Base-by-base conservation (phyloP, 30 jellyfish, hydroid and myxozoan species). In the Phacellophora camtschatica region DNA sequence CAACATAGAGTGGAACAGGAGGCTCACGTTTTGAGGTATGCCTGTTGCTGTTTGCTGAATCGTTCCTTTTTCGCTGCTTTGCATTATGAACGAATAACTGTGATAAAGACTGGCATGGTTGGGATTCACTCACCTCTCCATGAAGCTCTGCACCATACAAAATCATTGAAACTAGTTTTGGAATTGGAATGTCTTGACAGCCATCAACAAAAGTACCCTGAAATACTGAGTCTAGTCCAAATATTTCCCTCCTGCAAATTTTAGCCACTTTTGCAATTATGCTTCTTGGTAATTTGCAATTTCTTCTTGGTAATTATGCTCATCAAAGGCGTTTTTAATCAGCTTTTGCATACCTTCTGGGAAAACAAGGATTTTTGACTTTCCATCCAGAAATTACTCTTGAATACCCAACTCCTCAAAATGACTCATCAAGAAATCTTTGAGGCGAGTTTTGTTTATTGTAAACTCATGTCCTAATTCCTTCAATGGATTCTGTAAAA, bases 361-460 rank as follows among this genome's bases (percentile, higher is more conserved):
- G 13, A 39, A 39, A 7, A 39, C 51, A 7, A 39, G 13, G 10
- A 39, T 13, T 39, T 39, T 39, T 13, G 7, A 13, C 70, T 66
- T 41, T 7, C 34, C 33, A 34, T 35, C 35, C 24, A 28, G 70
- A 4, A 69, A 66, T 66, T 66, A 0, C 9, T 66, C 81, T 66
- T 66, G 70, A 66, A 66, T 66, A 9, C 64, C 61, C 20, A 66
- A 69, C 13, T 66, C 25, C 34, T 66, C 34, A 66, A 66, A 66
- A 66, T 27, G 70, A 66, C n/a, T 0, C 13, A 66, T 13, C 13
- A 66, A 11, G 25, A n/a, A 12, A 9, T 66, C 70, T 69, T 41
- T 66, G 6, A 58, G 27, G 18, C 74, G 20, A 18, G 74, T 45
- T 18, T 58, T 61, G 20, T 61, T 58, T 15, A 58, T 43, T n/a